These are phyloP conservation scores for Phalacrocorax brasilianus DNA, from an alignment of 2,113 vertebrate genomes.

Conservation along the genomic window DNA sequence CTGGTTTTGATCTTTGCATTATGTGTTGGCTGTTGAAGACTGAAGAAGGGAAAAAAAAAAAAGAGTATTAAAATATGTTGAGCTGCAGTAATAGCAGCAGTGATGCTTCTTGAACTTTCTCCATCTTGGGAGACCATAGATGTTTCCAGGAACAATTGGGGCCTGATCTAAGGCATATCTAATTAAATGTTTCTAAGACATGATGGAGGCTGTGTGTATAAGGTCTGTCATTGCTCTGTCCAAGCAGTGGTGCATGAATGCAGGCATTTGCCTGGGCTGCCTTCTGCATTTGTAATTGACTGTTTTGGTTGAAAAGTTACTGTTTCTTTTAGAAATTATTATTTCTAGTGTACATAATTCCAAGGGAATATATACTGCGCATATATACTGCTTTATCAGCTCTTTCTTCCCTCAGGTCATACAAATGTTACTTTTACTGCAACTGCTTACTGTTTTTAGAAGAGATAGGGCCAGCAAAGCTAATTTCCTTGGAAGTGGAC, in stretches of 20 bases:
- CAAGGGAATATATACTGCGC: not conserved
- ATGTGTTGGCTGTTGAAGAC: not conserved
- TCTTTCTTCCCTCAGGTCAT: not conserved
- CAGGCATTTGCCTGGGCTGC: not conserved
- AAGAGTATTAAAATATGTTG: not conserved
- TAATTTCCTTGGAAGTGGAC: not conserved
- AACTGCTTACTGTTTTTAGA: not conserved
- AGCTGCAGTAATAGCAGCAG: not conserved
- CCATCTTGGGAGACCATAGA: not conserved
- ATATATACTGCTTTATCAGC: not conserved
- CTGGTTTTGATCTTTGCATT: not conserved
- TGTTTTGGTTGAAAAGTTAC: not conserved
- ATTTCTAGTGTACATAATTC: not conserved
- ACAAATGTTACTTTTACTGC: not conserved
- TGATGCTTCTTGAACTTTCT: not conserved
- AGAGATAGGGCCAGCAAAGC: not conserved
- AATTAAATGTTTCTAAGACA: not conserved
- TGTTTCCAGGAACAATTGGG: not conserved
- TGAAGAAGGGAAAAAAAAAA: not conserved
- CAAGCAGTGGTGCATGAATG: not conserved
- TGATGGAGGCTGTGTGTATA: not conserved
- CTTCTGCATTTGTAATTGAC: not conserved
- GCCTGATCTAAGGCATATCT: not conserved
- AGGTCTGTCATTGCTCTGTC: not conserved
- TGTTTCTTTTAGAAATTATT: not conserved